These are phyloP conservation scores for Salvator merianae DNA, from an alignment of 2,113 vertebrate genomes.

Conservation along the genomic window DNA sequence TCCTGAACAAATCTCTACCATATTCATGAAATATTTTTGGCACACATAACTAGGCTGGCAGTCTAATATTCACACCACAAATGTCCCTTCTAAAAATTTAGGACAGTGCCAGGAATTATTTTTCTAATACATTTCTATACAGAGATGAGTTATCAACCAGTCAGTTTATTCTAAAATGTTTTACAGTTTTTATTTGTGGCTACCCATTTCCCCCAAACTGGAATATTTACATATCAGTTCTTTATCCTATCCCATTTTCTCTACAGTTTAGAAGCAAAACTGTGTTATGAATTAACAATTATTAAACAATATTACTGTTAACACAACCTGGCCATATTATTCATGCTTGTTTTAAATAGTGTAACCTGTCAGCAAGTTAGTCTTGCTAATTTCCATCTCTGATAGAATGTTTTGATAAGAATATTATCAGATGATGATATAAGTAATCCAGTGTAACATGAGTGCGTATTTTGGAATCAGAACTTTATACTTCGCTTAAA, in stretches of 20 bases:
- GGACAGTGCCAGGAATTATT: not conserved
- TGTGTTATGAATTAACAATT: not conserved
- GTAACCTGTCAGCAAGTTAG: not conserved
- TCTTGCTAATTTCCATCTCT: not conserved
- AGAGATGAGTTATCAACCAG: not conserved
- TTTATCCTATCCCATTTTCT: not conserved
- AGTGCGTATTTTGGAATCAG: no score
- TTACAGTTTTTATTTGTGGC: not conserved
- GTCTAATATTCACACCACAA: slow-evolving; percentile 25
- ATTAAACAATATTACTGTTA: not conserved
- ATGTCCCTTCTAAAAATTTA: not conserved
- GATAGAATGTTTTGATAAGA: not conserved
- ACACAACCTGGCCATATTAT: not conserved
- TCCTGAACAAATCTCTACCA: slow-evolving; percentile 35
- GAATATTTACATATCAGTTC: not conserved
- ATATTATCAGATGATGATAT: not conserved
- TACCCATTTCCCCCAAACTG: not conserved
- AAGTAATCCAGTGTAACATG: no score
- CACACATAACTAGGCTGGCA: slow-evolving; percentile 35
- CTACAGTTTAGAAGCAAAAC: no score
- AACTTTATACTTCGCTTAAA: no score
- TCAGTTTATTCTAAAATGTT: not conserved
- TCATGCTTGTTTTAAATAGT: not conserved
- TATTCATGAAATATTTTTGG: slow-evolving; percentile 40
- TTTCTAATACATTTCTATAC: not conserved